phyloP scores from a whole-genome alignment of 2,888 invertebrate species.

The Morpho deidamia region DNA sequence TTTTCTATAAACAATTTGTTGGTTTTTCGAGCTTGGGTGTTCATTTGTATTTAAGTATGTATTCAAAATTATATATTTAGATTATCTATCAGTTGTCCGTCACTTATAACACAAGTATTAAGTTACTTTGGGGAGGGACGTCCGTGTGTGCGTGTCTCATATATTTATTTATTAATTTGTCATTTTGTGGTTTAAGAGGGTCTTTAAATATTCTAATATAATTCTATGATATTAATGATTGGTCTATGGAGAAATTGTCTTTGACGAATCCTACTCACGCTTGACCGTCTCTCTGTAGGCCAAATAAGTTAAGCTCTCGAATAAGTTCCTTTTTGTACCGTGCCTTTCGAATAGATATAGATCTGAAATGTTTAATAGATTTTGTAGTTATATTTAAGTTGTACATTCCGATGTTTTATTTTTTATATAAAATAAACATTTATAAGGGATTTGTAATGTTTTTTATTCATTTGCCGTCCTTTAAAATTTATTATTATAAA shows the following conservation, averaged over 20 bases:
- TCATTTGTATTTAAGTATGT: too few species aligned
- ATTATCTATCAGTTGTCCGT: too few species aligned
- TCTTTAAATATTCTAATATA: not conserved
- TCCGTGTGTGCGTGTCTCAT: too few species aligned
- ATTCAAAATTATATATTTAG: too few species aligned
- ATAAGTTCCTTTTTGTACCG: constrained; percentile 8
- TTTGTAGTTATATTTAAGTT: constrained; percentile 15
- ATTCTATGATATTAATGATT: not conserved
- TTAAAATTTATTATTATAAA: too few species aligned
- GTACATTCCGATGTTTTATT: constrained; percentile 23
- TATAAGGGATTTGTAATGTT: constrained; percentile 9
- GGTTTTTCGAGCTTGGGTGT: too few species aligned
- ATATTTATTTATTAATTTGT: too few species aligned
- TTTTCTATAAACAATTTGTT: too few species aligned
- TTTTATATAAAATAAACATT: constrained; percentile 13
- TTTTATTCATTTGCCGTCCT: not conserved
- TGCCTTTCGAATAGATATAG: constrained; percentile 20
- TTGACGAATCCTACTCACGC: not conserved
- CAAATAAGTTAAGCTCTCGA: not conserved
- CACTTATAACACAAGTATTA: too few species aligned
- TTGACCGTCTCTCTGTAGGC: not conserved
- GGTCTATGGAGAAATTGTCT: constrained; percentile 4
- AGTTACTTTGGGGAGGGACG: too few species aligned
- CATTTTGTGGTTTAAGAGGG: not conserved
- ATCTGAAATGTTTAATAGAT: constrained; percentile 20